A percentile compares a stretch with the other conserved stretches of the same genome.
Evolutionary conservation across 2,113 vertebrate species (phyloP).

Genomic region (Daubentonia madagascariensis): DNA sequence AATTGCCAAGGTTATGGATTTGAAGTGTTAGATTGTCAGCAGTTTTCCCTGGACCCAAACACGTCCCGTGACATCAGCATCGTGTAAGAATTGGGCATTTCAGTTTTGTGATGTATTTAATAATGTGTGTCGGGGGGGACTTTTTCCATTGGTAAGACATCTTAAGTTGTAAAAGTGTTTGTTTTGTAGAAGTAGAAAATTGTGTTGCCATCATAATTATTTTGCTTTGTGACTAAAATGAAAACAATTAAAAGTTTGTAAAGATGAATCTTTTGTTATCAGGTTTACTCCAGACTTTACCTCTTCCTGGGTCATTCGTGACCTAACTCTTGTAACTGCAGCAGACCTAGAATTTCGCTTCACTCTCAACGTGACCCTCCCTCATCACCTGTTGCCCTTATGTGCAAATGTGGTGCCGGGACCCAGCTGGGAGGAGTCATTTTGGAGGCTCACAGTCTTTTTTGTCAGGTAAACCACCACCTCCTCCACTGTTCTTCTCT

Average conservation of each 20-base stretch:
- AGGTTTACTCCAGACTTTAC: constrained; percentile 99
- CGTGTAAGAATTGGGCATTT: constrained; percentile 86
- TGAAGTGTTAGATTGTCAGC: constrained; percentile 93
- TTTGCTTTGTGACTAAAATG: not conserved
- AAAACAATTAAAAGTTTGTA: not conserved
- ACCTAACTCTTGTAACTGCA: constrained; percentile 91
- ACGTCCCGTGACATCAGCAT: constrained; percentile 95
- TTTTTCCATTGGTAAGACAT: not conserved
- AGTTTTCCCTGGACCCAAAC: constrained; percentile 92
- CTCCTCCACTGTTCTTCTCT: not conserved
- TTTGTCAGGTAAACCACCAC: constrained; percentile 89
- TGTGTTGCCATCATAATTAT: not conserved
- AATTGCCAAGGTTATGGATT: constrained; percentile 97
- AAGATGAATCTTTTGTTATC: not conserved
- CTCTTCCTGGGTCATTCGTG: constrained; percentile 98
- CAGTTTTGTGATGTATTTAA: not conserved
- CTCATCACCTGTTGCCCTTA: constrained; percentile 95
- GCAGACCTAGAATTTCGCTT: constrained; percentile 92
- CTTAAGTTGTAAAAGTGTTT: not conserved
- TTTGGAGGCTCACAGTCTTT: constrained; percentile 95
- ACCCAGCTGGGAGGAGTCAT: constrained; percentile 97
- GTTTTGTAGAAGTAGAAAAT: not conserved
- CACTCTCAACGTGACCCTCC: constrained; percentile 96
- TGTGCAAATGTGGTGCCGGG: constrained; percentile 97
- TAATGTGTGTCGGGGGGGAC: accelerated